phyloP scores from a whole-genome alignment of 2,113 vertebrate genomes.

The Myotis yumanensis region DNA sequence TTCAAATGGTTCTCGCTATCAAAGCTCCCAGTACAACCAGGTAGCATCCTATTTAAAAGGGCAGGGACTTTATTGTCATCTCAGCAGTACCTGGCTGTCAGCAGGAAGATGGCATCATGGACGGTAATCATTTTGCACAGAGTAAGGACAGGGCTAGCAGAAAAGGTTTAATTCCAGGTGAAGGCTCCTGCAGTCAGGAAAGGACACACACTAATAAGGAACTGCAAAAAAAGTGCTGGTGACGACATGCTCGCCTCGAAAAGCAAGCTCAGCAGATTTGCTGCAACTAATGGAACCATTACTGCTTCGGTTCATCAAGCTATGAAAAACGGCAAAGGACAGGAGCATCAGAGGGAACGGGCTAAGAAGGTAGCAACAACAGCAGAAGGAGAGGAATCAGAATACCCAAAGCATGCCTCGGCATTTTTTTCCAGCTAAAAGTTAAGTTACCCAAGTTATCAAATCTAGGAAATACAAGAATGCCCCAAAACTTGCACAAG shows the following conservation, averaged over 20 bases:
- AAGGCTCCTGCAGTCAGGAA: constrained; percentile 91
- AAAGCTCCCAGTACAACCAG: constrained; percentile 66
- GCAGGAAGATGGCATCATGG: constrained; percentile 89
- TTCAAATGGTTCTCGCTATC: constrained; percentile 66
- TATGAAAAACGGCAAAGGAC: constrained; percentile 86
- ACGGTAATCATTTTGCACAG: constrained; percentile 91
- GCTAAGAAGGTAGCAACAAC: constrained; percentile 54
- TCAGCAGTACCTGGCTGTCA: constrained; percentile 89
- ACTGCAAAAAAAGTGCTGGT: constrained; percentile 74
- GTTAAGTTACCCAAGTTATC: constrained; percentile 64
- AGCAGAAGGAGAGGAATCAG: constrained; percentile 12
- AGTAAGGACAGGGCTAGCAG: constrained; percentile 85
- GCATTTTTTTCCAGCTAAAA: constrained; percentile 68
- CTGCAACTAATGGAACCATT: constrained; percentile 86
- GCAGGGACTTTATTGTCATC: constrained; percentile 83
- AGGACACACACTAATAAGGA: constrained; percentile 88
- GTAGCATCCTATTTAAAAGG: constrained; percentile 84
- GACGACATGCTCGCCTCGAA: constrained; percentile 81
- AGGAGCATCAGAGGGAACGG: constrained; percentile 77
- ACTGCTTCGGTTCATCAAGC: constrained; percentile 81
- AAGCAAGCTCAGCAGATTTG: constrained; percentile 88
- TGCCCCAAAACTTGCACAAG: constrained; percentile 57
- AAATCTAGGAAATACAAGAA: constrained; percentile 72
- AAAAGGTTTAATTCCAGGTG: constrained; percentile 93
- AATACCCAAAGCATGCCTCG: constrained; percentile 45